These are phyloP conservation scores for Penaeus vannamei DNA, from an alignment of 1,140 invertebrate genomes.

Conservation along the genomic window DNA sequence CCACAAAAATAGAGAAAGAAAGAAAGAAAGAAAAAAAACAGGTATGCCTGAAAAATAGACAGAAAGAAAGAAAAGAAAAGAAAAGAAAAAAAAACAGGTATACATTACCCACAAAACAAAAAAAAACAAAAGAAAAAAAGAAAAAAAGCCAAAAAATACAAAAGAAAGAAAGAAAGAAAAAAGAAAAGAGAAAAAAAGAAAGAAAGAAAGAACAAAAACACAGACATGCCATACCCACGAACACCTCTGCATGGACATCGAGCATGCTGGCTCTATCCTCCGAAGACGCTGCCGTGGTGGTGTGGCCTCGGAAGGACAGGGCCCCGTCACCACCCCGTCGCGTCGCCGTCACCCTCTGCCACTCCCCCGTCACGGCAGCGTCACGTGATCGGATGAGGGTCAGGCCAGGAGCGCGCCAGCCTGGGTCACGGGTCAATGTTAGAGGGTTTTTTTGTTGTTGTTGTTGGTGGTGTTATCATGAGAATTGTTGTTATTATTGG, in stretches of 20 bases:
- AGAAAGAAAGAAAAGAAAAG: no score
- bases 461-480: neutral
- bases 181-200: neutral
- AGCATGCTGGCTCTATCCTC: conserved; percentile 12
- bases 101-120: no score
- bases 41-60: no score
- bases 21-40: no score
- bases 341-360: conserved; percentile 43
- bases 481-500: no score
- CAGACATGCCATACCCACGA: neutral
- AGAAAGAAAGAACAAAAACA: no score
- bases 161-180: neutral
- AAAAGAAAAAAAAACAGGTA: no score
- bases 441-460: neutral
- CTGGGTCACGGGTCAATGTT: neutral
- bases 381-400: conserved; percentile 36
- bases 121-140: neutral
- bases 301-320: conserved; percentile 34
- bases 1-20: no score
- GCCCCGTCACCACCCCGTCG: conserved; percentile 29
- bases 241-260: conserved; percentile 18
- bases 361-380: conserved; percentile 25
- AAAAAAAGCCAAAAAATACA: neutral
- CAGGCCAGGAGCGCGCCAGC: conserved; percentile 39
- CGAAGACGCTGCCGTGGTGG: conserved; percentile 8